A percentile compares a stretch with the other conserved stretches of the same genome.
phyloP scores from a whole-genome alignment of 2,888 invertebrate genomes.

The Unio delphinus region DNA sequence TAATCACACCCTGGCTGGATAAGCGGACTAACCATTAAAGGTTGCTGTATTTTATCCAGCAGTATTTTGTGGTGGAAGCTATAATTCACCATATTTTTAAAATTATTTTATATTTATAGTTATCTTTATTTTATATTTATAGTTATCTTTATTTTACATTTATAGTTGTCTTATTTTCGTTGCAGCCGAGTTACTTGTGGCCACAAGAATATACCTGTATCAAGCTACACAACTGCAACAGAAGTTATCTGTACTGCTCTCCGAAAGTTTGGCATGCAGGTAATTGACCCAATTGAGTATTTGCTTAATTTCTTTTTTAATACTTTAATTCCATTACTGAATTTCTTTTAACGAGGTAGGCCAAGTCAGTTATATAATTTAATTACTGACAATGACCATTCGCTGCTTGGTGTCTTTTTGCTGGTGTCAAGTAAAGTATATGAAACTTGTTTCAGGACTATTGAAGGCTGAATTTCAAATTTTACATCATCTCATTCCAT shows the following conservation, averaged over 20 bases:
- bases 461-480: too few relatives aligned
- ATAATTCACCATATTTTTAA: too few relatives aligned
- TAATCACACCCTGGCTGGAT: too few relatives aligned
- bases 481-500: too few relatives aligned
- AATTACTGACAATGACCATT: too few relatives aligned
- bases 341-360: not conserved
- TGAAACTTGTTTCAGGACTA: too few relatives aligned
- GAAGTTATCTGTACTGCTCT: constrained; percentile 89
- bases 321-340: not conserved
- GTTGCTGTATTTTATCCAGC: too few relatives aligned
- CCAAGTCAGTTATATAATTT: not conserved
- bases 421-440: too few relatives aligned
- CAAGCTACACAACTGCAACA: constrained; percentile 88
- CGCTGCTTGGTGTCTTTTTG: too few relatives aligned
- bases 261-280: constrained; percentile 74
- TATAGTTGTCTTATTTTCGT: constrained; percentile 1
- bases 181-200: constrained; percentile 47
- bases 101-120: too few relatives aligned
- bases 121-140: not conserved
- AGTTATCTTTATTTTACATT: too few relatives aligned
- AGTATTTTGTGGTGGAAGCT: not conserved
- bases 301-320: not conserved
- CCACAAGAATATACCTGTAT: constrained; percentile 80
- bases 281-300: constrained; percentile 24
- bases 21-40: too few relatives aligned